phyloP scores from a whole-genome alignment of 2,113 vertebrate species.

The Bambusicola thoracicus region DNA sequence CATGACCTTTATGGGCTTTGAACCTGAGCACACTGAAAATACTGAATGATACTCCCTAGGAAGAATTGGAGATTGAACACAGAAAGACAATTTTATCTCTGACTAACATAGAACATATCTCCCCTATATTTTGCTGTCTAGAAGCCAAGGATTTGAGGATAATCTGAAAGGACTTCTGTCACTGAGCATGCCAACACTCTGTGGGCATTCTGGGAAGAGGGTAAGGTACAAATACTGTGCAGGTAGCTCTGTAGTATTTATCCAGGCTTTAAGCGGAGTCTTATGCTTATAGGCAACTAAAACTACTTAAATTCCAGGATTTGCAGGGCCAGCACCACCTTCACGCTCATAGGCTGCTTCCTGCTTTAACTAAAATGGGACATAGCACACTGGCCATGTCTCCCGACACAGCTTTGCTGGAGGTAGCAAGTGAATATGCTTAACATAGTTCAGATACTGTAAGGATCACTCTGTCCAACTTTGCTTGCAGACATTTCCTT shows the following conservation, averaged over 20 bases:
- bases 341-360: neutral
- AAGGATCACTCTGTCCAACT: neutral
- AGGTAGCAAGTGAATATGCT: neutral
- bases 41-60: neutral
- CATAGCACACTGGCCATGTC: rapidly evolving
- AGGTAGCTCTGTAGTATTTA: neutral
- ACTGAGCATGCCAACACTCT: neutral
- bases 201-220: neutral
- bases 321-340: neutral
- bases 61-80: neutral
- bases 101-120: neutral
- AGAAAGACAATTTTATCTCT: conserved; percentile 8
- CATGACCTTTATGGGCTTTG: conserved; percentile 50
- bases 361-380: neutral
- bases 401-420: neutral
- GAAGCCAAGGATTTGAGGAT: neutral
- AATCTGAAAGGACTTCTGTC: neutral
- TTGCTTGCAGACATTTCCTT: neutral
- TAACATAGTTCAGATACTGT: neutral
- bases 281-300: neutral
- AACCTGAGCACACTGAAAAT: conserved; percentile 44
- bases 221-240: neutral
- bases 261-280: neutral
- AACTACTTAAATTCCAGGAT: neutral
- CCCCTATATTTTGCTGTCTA: neutral